Evolutionary conservation across 2,113 vertebrate genomes (phyloP).

Genomic region (Sylvietta virens): DNA sequence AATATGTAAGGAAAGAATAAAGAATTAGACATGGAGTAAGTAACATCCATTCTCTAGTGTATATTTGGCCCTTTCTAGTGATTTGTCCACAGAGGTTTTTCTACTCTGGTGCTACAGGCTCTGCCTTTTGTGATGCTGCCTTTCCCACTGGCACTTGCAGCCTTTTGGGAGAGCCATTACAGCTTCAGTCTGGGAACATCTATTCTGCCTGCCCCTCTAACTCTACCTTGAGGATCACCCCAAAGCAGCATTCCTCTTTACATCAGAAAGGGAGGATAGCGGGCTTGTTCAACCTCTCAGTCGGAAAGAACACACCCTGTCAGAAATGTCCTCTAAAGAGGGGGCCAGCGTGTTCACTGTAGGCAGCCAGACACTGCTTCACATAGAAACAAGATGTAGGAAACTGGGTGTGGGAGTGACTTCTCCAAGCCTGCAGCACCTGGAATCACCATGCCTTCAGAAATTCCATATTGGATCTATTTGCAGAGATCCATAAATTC

Average conservation of each 20-base stretch:
- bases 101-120: neutral
- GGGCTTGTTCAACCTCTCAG: neutral
- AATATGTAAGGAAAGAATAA: neutral
- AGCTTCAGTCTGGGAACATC: neutral
- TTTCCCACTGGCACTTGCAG: neutral
- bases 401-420: neutral
- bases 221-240: neutral
- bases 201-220: neutral
- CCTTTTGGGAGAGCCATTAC: neutral
- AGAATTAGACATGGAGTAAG: neutral
- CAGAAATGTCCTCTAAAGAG: neutral
- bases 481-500: neutral
- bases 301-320: neutral
- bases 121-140: neutral
- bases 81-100: neutral
- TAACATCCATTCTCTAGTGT: neutral
- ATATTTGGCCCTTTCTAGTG: neutral
- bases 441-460: neutral
- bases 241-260: neutral
- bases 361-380: neutral
- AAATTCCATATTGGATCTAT: neutral
- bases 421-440: neutral
- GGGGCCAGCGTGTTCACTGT: neutral
- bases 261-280: neutral
- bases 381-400: neutral